Base-by-base conservation (phyloP, 2,888 invertebrate genomes). In the Exephanes ischioxanthus region DNA sequence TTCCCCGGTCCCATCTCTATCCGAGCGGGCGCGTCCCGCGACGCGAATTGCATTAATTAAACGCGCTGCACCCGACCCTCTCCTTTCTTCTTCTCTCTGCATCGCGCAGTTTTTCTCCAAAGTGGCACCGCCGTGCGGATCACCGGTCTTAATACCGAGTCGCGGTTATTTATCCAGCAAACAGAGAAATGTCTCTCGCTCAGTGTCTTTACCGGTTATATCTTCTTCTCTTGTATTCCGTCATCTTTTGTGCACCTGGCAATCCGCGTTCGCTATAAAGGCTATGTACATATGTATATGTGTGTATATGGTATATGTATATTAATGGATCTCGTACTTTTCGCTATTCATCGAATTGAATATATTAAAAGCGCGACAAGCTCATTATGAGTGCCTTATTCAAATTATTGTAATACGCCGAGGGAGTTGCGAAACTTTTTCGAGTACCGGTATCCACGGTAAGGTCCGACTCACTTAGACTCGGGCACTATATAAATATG, bases 31-130 rank as follows among this genome's bases (percentile, higher is more conserved):
- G 66, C 26, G 77, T 67, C 77, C 67, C 53, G 63, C 63, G 79
- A 66, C 71, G 51, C 79, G 61, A 72, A 72, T 80, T 80, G 79
- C 71, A 80, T 80, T 80, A 71, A 80, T 80, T 80, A 80, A 80
- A 80, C 71, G 63, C 71, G 67, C 51, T 63, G 33, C 79, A 22
- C 14, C 51, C 37, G 61, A 71, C 53, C 71, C 63, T 4, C 79
- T 41, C 70, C 33, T 51, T 30, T 53, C 22, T 70, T 16, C 51
- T 53, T 71, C 53, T 19, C 63, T 3, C 63, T 30, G 63, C 66
- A 48, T 75, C 30, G 63, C 51, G 63, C 75, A 51, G 67, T 30
- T 63, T 66, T 51, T 33, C 61, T 16, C 26, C 26, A 30, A 26
- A 33, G 33, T 33, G 26, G 45, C 30, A 63, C 63, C 37, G 51